Base-by-base conservation (phyloP, 2,113 vertebrate genomes). In the Labeo rohita region DNA sequence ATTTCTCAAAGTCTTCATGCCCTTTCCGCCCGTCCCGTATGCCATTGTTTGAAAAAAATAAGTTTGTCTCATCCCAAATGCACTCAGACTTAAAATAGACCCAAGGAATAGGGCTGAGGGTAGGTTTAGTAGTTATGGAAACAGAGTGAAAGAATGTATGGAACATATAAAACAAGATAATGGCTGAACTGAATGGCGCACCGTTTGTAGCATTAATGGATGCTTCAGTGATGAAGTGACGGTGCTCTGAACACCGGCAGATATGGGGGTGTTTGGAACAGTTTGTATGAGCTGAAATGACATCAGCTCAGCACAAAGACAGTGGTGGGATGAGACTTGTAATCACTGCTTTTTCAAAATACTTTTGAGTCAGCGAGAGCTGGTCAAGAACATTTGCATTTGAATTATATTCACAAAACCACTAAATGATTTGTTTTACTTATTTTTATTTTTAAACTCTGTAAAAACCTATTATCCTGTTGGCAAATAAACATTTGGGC, bases 231-330 rank as follows among this genome's bases (percentile, higher is more conserved):
- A 47, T 12, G n/a, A 50, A 74, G 45, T 49, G 12, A 75, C 50
- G 56, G 73, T 50, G n/a, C 28, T 36, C 28, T 68, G 65, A 68
- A 34, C 28, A 36, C 65, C 39, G 28, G 28, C 28, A 68, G 28
- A 13, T 12, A 68, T 39, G 45, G 73, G 72, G n/a, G 73, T 47
- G n/a, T 75, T 75, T 75, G 45, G 73, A 75, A 75, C 45, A 50
- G 45, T 49, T 39, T 72, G 73, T 49, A 74, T 75, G 45, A 72
- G 39, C 16, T 72, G 8, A 75, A 49, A 49, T 75, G 21, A 49
- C n/a, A 11, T 49, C 43, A 49, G n/a, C 18, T 74, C 45, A 12
- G 72, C 45, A 23, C 72, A 49, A 73, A 47, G 72, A 75, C 72
- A 74, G 72, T 49, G 45, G 15, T 28, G 72, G 13, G 45, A 74